phyloP scores from a whole-genome alignment of 1,140 invertebrate species.

The Cepaea nemoralis region DNA sequence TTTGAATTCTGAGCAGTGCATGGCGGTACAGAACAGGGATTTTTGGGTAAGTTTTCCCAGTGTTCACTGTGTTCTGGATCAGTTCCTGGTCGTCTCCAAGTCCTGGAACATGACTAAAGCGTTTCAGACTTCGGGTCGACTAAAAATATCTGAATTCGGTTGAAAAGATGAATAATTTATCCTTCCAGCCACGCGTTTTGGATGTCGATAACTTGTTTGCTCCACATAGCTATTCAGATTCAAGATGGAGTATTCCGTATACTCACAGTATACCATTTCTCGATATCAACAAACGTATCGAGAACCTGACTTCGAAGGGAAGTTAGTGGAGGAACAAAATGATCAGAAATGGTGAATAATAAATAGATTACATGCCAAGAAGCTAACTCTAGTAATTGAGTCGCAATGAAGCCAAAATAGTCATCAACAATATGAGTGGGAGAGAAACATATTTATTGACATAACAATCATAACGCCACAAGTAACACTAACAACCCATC shows the following conservation, averaged over 20 bases:
- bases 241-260: not conserved
- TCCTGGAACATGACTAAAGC: not conserved
- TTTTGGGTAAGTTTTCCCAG: slow-evolving; percentile 71
- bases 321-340: no score
- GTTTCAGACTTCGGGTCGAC: not conserved
- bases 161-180: not conserved
- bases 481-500: no score
- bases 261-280: no score
- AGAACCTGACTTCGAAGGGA: no score
- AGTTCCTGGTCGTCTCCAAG: slow-evolving; percentile 30
- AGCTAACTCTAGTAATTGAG: no score
- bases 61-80: slow-evolving; percentile 52
- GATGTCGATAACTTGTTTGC: not conserved
- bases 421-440: no score
- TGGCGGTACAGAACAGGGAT: slow-evolving; percentile 64
- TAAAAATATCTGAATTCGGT: not conserved
- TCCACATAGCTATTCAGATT: not conserved
- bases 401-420: no score
- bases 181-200: not conserved
- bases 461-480: no score
- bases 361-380: no score
- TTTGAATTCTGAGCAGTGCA: slow-evolving; percentile 55
- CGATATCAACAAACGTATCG: no score
- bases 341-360: no score
- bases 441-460: no score